These are phyloP conservation scores for Bergia puertoricense DNA, from an alignment of 92 coral and sea anemone species.

Conservation along the genomic window DNA sequence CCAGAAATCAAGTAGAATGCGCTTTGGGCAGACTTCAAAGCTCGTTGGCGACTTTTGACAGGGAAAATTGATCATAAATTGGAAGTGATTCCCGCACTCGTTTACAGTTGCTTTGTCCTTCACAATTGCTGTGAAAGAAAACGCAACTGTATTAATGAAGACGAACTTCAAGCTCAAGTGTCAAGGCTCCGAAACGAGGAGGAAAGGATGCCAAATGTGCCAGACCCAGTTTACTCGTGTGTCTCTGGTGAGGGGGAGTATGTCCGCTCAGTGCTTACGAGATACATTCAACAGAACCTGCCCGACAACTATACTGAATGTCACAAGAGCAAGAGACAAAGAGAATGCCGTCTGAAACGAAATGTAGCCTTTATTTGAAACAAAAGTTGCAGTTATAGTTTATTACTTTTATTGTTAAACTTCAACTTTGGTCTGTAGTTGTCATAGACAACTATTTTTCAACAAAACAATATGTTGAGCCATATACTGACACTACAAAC, in stretches of 20 bases:
- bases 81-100: conserved; percentile 36
- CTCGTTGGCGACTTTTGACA: conserved; percentile 42
- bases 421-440: background rate
- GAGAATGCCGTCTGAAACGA: background rate
- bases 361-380: background rate
- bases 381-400: background rate
- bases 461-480: background rate
- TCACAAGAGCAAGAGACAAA: background rate
- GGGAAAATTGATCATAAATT: conserved; percentile 46
- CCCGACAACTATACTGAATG: conserved; percentile 24
- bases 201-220: conserved; percentile 42
- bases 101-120: conserved; percentile 40
- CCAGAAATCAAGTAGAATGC: conserved; percentile 34
- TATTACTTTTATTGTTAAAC: background rate
- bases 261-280: conserved; percentile 49
- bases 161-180: conserved; percentile 45
- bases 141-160: conserved; percentile 30
- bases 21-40: conserved; percentile 32
- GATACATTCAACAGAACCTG: conserved; percentile 48
- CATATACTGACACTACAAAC: too few species aligned
- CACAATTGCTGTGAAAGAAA: conserved; percentile 42
- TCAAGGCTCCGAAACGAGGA: conserved; percentile 41
- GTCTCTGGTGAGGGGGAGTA: conserved; percentile 45
- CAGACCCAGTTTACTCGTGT: conserved; percentile 49
- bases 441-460: background rate